Base-by-base conservation (phyloP, 2,113 vertebrate species). In the Anser cygnoides region DNA sequence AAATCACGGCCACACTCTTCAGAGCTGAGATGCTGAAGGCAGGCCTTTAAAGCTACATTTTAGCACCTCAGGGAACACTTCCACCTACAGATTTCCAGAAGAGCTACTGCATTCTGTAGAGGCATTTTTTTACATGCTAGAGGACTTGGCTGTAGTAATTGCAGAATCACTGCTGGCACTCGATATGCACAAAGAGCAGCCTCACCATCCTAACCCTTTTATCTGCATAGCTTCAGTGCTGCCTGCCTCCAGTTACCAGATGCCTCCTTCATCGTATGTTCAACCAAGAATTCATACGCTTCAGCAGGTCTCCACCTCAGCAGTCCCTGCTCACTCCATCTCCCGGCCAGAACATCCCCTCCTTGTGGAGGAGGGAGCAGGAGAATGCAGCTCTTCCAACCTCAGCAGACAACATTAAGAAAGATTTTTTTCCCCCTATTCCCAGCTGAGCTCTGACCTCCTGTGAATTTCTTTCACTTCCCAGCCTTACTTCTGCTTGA, bases 111-210 rank as follows among this genome's bases (percentile, higher is more conserved):
- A n/a, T 81, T 89, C 57, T 68, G n/a, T 52, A 78, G 39, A 61
- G 52, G 25, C 49, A 8, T 0, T 13, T 63, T 63, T 80, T 89
- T 55, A 72, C 19, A 17, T 78, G 52, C 68, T 84, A 76, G 59
- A 90, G 39, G 31, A 84, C n/a, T 95, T 93, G 91, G 84, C 92
- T 74, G 33, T 43, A 61, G 87, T 29, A 72, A 61, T 41, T 95
- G 77, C 91, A 91, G 71, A 85, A 59, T 93, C 86, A 84, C 19
- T 81, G 70, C 61, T 46, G 20, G 59, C 65, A 84, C 73, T 91
- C 80, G 81, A 57, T 78, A 87, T 10, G 29, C 10, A 31, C 31
- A 78, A 62, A 84, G 67, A 84, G 33, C 79, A 77, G 17, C 10
- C 39, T 70, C 59, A 74, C 59, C 57, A 93, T 39, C 72, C 57